These are phyloP conservation scores for Melanostigma gelatinosum DNA, from an alignment of 2,113 vertebrate genomes.

Conservation along the genomic window DNA sequence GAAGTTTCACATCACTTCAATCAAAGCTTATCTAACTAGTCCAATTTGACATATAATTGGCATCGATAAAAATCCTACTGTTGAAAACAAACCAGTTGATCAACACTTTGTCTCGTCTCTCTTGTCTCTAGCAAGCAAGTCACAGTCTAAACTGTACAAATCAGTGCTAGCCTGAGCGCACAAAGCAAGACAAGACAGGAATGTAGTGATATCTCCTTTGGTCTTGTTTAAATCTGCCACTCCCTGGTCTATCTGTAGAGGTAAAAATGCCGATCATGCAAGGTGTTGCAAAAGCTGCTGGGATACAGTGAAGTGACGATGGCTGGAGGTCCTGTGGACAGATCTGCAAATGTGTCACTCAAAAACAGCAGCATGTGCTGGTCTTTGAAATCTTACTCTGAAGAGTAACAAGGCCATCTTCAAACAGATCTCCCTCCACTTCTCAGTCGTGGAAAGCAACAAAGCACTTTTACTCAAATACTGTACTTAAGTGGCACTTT, in stretches of 20 bases:
- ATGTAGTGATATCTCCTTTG: constrained; percentile 66
- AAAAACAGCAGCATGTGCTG: not conserved
- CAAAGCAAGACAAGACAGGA: constrained; percentile 75
- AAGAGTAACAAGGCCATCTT: not conserved
- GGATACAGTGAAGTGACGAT: not conserved
- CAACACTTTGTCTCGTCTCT: constrained; percentile 8
- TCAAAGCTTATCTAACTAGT: not conserved
- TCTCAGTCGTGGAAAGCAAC: not conserved
- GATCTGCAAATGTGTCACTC: not conserved
- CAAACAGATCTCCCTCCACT: not conserved
- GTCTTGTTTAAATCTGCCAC: constrained; percentile 59
- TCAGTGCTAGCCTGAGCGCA: constrained; percentile 35
- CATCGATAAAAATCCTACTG: not conserved
- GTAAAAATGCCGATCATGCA: constrained; percentile 12
- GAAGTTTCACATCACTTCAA: not conserved
- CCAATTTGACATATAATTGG: not conserved
- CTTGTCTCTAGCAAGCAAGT: constrained; percentile 23
- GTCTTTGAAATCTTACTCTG: not conserved
- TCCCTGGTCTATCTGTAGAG: constrained; percentile 54
- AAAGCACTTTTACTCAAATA: not conserved
- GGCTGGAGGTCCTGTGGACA: not conserved
- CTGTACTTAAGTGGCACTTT: not conserved
- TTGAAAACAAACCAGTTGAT: constrained; percentile 39
- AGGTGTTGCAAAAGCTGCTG: not conserved
- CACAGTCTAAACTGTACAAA: constrained; percentile 23